Evolutionary conservation across 2,888 invertebrate genomes (phyloP).

Genomic region (Parthenolecanium corni): DNA sequence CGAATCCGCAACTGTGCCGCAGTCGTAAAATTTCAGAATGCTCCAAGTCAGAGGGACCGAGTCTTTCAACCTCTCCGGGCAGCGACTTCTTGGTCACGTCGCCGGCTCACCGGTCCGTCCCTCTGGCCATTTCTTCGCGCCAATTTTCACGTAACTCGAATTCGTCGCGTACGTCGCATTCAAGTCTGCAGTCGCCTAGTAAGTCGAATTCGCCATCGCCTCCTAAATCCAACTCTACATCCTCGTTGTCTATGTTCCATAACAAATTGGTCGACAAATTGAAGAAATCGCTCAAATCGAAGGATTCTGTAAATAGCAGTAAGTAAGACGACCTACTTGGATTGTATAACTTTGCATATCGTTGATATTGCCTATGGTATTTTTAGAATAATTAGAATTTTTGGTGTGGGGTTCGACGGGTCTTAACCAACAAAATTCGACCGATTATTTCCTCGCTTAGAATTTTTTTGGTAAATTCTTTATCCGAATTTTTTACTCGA

Average conservation of each 20-base stretch:
- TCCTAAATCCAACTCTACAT: constrained; percentile 46
- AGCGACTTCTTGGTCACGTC: constrained; percentile 45
- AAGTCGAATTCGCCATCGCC: constrained; percentile 56
- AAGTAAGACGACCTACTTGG: not conserved
- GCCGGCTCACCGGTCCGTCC: constrained; percentile 55
- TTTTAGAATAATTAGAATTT: too few species aligned
- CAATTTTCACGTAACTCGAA: constrained; percentile 50
- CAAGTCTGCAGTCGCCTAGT: constrained; percentile 52
- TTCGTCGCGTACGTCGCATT: constrained; percentile 51
- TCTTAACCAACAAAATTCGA: too few species aligned
- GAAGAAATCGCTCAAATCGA: constrained; percentile 49
- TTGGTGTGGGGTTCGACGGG: too few species aligned
- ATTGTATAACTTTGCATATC: too few species aligned
- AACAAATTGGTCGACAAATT: constrained; percentile 66
- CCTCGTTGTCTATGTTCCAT: constrained; percentile 64
- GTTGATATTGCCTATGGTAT: too few species aligned
- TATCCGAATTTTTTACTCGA: too few species aligned
- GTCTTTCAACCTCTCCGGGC: constrained; percentile 53
- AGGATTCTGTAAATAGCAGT: constrained; percentile 29
- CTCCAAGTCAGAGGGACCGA: constrained; percentile 60
- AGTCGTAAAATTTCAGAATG: constrained; percentile 60
- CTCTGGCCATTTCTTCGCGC: constrained; percentile 48
- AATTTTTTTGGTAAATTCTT: too few species aligned
- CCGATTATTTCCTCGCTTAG: too few species aligned
- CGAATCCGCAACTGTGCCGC: constrained; percentile 49